These are phyloP conservation scores for Xestobium rufovillosum DNA, from an alignment of 2,888 invertebrate genomes.

Conservation along the genomic window DNA sequence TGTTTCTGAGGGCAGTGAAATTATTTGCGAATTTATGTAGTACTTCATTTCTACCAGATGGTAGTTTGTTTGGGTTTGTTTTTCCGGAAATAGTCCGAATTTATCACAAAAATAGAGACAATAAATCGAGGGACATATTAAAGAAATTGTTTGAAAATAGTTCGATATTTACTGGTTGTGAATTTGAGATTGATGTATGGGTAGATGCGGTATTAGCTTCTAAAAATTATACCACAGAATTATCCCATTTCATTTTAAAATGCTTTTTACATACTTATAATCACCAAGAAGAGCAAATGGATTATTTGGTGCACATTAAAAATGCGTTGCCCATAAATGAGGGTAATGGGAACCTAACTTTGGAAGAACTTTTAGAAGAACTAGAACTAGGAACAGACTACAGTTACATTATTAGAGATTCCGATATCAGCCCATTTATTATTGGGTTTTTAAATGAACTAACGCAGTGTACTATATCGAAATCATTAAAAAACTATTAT, in stretches of 20 bases:
- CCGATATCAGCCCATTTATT: slow-evolving; percentile 35
- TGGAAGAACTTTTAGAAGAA: slow-evolving; percentile 39
- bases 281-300: no score
- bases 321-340: no score
- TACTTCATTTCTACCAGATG: background rate
- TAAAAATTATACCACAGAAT: no score
- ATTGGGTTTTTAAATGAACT: slow-evolving; percentile 34
- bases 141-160: slow-evolving; percentile 54
- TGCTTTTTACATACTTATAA: no score
- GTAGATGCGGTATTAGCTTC: slow-evolving; percentile 33
- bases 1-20: background rate
- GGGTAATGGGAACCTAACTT: slow-evolving; percentile 12
- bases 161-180: slow-evolving; percentile 56
- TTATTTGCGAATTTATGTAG: background rate
- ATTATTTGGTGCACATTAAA: no score
- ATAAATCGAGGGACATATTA: slow-evolving; percentile 36
- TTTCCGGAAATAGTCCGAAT: slow-evolving; percentile 36
- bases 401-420: slow-evolving; percentile 28
- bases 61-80: slow-evolving; percentile 27
- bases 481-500: slow-evolving; percentile 40
- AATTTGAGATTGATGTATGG: slow-evolving; percentile 62
- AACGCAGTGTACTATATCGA: no score
- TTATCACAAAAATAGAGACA: slow-evolving; percentile 41
- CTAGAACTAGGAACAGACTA: no score
- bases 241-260: no score